phyloP scores from a whole-genome alignment of 2,888 invertebrate species.

The Gasteruption jaculator region DNA sequence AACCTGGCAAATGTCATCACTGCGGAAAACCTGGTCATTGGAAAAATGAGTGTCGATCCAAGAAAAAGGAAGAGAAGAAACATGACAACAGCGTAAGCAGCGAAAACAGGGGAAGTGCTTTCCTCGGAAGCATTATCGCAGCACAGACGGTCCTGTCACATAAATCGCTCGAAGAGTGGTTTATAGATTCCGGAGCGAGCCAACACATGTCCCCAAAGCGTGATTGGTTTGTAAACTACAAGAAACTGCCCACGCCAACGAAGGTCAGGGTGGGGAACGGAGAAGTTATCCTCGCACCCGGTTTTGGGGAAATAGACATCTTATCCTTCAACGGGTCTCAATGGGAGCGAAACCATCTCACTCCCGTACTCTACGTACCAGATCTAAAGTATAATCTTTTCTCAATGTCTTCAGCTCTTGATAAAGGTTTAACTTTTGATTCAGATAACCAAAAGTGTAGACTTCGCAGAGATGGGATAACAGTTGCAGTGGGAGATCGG shows the following conservation, averaged over 20 bases:
- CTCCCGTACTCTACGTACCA: conserved; percentile 17
- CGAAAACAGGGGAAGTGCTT: too few relatives aligned
- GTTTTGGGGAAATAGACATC: conserved; percentile 23
- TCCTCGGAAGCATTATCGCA: too few relatives aligned
- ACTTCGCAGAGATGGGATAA: too few relatives aligned
- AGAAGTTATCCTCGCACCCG: conserved; percentile 17
- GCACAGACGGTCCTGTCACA: too few relatives aligned
- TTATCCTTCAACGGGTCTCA: conserved; percentile 19
- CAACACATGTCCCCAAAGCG: conserved; percentile 25
- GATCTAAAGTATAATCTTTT: conserved; percentile 19
- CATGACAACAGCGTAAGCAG: conserved; percentile 9
- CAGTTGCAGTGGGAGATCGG: conserved; percentile 18
- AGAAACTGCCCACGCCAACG: conserved; percentile 10
- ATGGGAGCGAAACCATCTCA: conserved; percentile 20
- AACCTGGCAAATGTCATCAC: conserved; percentile 6
- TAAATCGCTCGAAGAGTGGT: too few relatives aligned
- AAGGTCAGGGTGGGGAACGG: conserved; percentile 17
- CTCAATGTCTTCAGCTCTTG: conserved; percentile 19
- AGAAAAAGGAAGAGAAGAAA: not conserved
- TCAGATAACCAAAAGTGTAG: conserved; percentile 13
- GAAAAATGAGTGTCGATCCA: conserved; percentile 17
- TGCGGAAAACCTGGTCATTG: conserved; percentile 18
- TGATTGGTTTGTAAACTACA: conserved; percentile 21
- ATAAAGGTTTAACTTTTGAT: conserved; percentile 20
- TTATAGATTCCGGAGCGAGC: conserved; percentile 28